Evolutionary conservation across 2,797 vertebrate species (phyloP), one percentile per base, ranked within the genome.

Genomic region (Scarus forsteni): DNA sequence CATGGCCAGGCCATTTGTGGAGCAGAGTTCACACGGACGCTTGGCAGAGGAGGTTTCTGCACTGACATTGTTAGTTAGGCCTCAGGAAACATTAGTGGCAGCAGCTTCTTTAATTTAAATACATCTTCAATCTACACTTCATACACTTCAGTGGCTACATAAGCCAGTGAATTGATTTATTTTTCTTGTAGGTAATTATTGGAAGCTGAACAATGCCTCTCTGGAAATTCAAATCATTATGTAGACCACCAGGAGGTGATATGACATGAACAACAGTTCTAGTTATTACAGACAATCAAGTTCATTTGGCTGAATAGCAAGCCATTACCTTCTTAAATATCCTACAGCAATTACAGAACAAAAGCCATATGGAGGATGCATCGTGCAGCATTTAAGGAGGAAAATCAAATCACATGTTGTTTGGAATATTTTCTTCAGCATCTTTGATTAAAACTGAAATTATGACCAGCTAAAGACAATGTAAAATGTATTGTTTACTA

Each of bases 1-100:
- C 92, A 92, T 90, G 82, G 83, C 86, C 42, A 70, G 87, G 83
- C 88, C 89, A 86, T 91, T 87, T 91, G 89, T 90, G 84, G 91
- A 88, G 79, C 86, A 91, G 90, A 86, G 89, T 89, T 90, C 89
- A 91, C 81, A 81, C 85, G 85, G 87, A 86, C 83, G 77, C 76
- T 90, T 61, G 87, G 85, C 85, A 70, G 84, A 83, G 85, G 86
- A 87, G 83, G 82, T 85, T 85, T 92, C 85, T 86, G 75, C 83
- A 82, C 80, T 76, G 83, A 83, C 78, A 85, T 79, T 69, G 82
- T 80, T 80, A 84, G 80, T 71, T 68, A 49, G 85, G 73, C 86
- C 79, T 51, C 65, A 84, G 68, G 80, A 86, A 80, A 86, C 71
- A 83, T 70, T 71, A 70, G 78, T 72, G 79, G 66, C 69, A 73